These are phyloP conservation scores for Martes martes DNA, from an alignment of 2,113 vertebrate genomes.

Conservation along the genomic window DNA sequence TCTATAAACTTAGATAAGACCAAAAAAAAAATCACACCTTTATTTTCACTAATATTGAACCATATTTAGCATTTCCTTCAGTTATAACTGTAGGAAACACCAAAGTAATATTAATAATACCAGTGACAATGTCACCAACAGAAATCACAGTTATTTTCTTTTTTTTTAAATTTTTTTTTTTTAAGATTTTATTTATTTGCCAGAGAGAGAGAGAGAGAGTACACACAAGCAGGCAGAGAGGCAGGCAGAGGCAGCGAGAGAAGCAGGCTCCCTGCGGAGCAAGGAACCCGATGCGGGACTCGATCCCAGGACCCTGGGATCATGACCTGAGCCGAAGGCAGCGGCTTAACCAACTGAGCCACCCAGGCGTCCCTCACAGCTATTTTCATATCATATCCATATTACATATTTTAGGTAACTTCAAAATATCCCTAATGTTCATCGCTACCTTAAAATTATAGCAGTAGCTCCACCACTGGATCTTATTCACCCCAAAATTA, in stretches of 20 bases:
- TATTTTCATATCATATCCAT: background rate
- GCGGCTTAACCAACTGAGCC: too few relatives aligned
- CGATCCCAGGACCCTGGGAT: too few relatives aligned
- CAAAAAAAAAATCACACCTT: background rate
- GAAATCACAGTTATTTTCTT: constrained; percentile 19
- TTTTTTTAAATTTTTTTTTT: too few relatives aligned
- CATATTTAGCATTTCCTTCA: background rate
- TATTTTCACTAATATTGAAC: constrained; percentile 8
- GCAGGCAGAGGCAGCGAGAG: too few relatives aligned
- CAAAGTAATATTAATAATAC: background rate
- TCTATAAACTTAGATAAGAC: background rate
- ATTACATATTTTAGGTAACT: background rate
- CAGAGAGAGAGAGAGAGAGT: too few relatives aligned
- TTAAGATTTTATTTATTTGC: too few relatives aligned
- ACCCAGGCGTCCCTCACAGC: background rate
- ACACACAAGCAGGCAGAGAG: too few relatives aligned
- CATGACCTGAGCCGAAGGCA: too few relatives aligned
- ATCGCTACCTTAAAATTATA: background rate
- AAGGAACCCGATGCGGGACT: too few relatives aligned
- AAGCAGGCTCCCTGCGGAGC: too few relatives aligned
- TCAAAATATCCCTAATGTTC: background rate
- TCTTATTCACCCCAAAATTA: background rate
- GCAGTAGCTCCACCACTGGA: background rate
- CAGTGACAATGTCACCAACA: background rate
- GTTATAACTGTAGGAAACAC: background rate